phyloP scores from a whole-genome alignment of 2,797 vertebrate species.

The Trematomus bernacchii region DNA sequence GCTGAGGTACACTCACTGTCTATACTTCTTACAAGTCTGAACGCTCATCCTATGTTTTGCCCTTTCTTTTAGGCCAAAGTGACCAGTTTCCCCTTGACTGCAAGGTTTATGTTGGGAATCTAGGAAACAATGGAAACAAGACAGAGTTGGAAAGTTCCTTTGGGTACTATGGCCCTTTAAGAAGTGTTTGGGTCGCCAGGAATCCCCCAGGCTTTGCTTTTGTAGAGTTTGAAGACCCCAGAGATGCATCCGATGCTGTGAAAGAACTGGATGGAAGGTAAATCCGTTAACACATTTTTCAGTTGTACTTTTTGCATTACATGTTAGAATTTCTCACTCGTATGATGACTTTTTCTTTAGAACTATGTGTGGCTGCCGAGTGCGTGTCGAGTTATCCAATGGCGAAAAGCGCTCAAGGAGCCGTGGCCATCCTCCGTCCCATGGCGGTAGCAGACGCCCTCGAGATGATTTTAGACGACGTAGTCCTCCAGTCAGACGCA shows the following conservation, averaged over 20 bases:
- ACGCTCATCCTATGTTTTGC: not conserved
- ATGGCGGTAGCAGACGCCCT: slow-evolving; percentile 89
- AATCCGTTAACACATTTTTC: not conserved
- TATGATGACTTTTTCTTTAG: slow-evolving; percentile 70
- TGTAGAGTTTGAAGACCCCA: slow-evolving; percentile 97
- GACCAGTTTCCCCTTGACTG: slow-evolving; percentile 89
- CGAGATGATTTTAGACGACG: slow-evolving; percentile 92
- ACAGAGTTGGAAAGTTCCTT: slow-evolving; percentile 95
- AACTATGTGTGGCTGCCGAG: slow-evolving; percentile 94
- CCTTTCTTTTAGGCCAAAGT: slow-evolving; percentile 44
- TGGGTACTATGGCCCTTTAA: slow-evolving; percentile 96
- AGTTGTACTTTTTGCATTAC: not conserved
- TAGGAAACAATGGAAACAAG: slow-evolving; percentile 98
- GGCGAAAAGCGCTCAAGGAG: slow-evolving; percentile 96
- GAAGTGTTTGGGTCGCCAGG: slow-evolving; percentile 97
- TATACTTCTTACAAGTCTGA: not conserved
- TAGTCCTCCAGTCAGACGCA: slow-evolving; percentile 93
- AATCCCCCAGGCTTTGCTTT: slow-evolving; percentile 98
- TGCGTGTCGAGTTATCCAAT: slow-evolving; percentile 96
- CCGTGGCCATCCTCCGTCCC: slow-evolving; percentile 95
- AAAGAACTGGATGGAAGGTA: slow-evolving; percentile 98
- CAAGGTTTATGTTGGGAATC: slow-evolving; percentile 98
- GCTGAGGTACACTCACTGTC: not conserved
- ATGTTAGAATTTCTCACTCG: not conserved
- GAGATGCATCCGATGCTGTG: slow-evolving; percentile 97